These are phyloP conservation scores for Lycocerus yunnanus DNA, from an alignment of 2,888 invertebrate species.

Conservation along the genomic window DNA sequence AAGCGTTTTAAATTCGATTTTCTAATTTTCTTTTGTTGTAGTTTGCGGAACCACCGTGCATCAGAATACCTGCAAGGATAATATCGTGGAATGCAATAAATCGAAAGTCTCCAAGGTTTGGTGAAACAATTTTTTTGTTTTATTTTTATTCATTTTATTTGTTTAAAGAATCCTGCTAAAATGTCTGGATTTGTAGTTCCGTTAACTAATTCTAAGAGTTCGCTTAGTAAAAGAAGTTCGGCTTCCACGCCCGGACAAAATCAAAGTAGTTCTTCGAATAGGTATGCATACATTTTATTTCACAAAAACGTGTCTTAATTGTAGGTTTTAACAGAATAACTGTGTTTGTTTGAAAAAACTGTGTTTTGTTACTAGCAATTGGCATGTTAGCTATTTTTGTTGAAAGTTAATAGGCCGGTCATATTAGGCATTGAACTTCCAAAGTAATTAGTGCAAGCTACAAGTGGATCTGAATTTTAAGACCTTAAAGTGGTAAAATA, in stretches of 20 bases:
- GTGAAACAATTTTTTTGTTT: constrained; percentile 10
- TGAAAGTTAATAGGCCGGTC: neutral
- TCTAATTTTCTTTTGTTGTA: constrained; percentile 51
- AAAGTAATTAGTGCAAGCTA: too few species aligned
- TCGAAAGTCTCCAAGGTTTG: constrained; percentile 67
- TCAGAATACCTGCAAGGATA: constrained; percentile 86
- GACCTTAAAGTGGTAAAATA: too few species aligned
- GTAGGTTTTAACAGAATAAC: neutral
- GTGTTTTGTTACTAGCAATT: constrained; percentile 7
- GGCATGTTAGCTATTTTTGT: constrained; percentile 22
- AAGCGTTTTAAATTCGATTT: constrained; percentile 2
- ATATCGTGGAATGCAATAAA: constrained; percentile 81
- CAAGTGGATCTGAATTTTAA: too few species aligned
- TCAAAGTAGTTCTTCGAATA: constrained; percentile 50
- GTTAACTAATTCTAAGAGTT: constrained; percentile 51
- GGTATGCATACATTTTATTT: constrained; percentile 39
- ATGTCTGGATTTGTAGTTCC: constrained; percentile 51
- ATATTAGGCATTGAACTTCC: too few species aligned
- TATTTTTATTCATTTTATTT: constrained; percentile 5
- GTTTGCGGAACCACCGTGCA: constrained; percentile 87
- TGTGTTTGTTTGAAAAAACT: neutral
- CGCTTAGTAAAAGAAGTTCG: constrained; percentile 51
- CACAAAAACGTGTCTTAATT: constrained; percentile 13
- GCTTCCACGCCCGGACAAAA: constrained; percentile 47
- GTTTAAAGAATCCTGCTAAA: constrained; percentile 52